Evolutionary conservation across 2,888 invertebrate genomes (phyloP), one percentile per base, ranked within the genome.

Genomic region (Philonicus albiceps): DNA sequence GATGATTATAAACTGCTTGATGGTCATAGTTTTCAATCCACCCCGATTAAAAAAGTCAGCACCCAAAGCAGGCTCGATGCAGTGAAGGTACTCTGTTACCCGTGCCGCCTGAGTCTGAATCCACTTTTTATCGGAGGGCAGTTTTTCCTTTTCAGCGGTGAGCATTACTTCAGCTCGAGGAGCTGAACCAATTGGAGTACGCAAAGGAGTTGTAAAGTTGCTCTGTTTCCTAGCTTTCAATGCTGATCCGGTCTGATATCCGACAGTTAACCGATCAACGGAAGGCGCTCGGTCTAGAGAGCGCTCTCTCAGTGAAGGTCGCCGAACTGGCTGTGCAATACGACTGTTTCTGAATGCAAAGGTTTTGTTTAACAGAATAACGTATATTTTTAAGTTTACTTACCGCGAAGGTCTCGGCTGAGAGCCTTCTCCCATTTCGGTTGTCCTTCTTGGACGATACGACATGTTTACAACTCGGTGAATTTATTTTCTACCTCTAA

Each of bases 1-100:
- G 22, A 92, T 90, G 6, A 86, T 89, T 4, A 92, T 90, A 86
- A 92, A 92, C 73, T 92, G 92, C 80, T 92, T 92, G 8, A 90
- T 91, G 0, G 92, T 91, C 90, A 92, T 91, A 75, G 91, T 90
- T 34, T 91, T 91, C 2, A 92, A 86, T 0, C 90, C 87, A 8
- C 89, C 90, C 1, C 89, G 89, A 2, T 85, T 87, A 2, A 90
- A 89, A 55, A 91, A 91, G 0, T 91, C 91, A 0, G 31, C 85
- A 16, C 88, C 73, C 2, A 91, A 87, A 0, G 90, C 90, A 6
- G 86, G 55, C 13, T 87, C 86, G n/a, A 89, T 81, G 5, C 40
- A 30, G 19, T 88, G 87, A 2, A 92, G 88, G 85, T 91, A 90
- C 7, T 91, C 91, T 0, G 89, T 89, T 27, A 92, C 90, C 16